Base-by-base conservation (phyloP, 1,140 invertebrate genomes). In the Plectrocnemia conspersa region DNA sequence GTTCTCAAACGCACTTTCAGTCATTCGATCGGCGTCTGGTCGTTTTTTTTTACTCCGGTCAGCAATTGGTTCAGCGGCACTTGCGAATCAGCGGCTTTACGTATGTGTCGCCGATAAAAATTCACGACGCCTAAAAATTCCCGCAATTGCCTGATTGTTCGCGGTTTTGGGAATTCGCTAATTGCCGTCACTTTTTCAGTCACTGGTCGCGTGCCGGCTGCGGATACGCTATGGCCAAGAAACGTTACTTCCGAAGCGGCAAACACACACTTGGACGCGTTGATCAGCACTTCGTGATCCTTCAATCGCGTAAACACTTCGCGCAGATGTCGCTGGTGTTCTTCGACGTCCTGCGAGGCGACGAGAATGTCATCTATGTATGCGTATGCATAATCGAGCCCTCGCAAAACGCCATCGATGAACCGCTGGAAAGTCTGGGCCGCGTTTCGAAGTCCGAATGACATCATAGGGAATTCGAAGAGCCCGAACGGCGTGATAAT, bases 351-450 rank as follows among this genome's bases (percentile, higher is more conserved):
- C 5, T 29, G 32, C 7, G 67, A 68, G 0, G 64, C 65, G n/a
- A 75, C 61, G 0, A 74, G 33, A 32, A 73, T 64, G 41, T 73
- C 68, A 36, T 73, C 67, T 1, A 71, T 60, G 36, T 67, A 70
- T 24, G 54, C 33, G 32, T 63, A 74, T 3, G 42, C 24, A 49
- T 63, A 71, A 13, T 62, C 53, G 16, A 70, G 60, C 10, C 46
- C 64, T 18, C 45, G 44, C 3, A 77, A 54, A 3, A 78, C 64
- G 13, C 70, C 46, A 56, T 78, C 68, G 52, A 81, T 77, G 18
- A 75, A 69, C 2, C 78, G 56, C 62, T 78, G 73, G 50, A 79
- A 81, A 0, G 66, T 68, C 55, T 71, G 65, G 0, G 63, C 64
- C 4, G 66, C 65, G 41, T 71, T 69, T 3, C 59, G 15, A n/a